These are phyloP conservation scores for Ladona fulva DNA, from an alignment of 1,140 invertebrate species.

Conservation along the genomic window DNA sequence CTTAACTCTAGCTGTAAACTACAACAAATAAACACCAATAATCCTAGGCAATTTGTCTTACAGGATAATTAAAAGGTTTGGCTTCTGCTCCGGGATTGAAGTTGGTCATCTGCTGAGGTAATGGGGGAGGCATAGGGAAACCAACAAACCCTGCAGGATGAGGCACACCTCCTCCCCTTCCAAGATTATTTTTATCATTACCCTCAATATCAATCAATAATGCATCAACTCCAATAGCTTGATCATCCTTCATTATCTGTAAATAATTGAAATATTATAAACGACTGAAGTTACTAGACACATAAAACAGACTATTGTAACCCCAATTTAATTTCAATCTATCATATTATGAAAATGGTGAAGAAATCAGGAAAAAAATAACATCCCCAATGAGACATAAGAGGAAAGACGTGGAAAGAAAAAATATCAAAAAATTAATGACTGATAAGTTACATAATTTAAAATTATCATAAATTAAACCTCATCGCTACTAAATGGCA, in stretches of 20 bases:
- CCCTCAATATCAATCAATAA: constrained; percentile 62
- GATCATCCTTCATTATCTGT: constrained; percentile 69
- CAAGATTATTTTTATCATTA: constrained; percentile 38
- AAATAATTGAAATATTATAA: constrained; percentile 15
- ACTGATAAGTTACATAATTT: too few relatives aligned
- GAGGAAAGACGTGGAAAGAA: too few relatives aligned
- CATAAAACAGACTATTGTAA: background rate
- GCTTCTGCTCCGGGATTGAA: constrained; percentile 24
- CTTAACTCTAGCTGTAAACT: too few relatives aligned
- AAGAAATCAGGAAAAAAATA: too few relatives aligned
- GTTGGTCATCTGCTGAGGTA: constrained; percentile 41
- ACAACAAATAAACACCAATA: too few relatives aligned
- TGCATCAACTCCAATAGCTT: constrained; percentile 48
- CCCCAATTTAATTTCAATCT: background rate
- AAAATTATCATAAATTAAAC: too few relatives aligned
- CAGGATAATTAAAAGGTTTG: constrained; percentile 48
- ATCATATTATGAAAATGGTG: background rate
- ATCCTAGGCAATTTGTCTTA: constrained; percentile 28
- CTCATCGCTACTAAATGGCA: too few relatives aligned
- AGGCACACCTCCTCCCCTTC: constrained; percentile 37
- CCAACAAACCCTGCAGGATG: constrained; percentile 71
- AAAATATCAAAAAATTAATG: too few relatives aligned
- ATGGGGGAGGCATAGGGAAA: constrained; percentile 54
- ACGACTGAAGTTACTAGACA: background rate
- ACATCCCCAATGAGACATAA: too few relatives aligned